Base-by-base conservation (phyloP, 2,797 vertebrate species). In the Eleutherodactylus coqui region DNA sequence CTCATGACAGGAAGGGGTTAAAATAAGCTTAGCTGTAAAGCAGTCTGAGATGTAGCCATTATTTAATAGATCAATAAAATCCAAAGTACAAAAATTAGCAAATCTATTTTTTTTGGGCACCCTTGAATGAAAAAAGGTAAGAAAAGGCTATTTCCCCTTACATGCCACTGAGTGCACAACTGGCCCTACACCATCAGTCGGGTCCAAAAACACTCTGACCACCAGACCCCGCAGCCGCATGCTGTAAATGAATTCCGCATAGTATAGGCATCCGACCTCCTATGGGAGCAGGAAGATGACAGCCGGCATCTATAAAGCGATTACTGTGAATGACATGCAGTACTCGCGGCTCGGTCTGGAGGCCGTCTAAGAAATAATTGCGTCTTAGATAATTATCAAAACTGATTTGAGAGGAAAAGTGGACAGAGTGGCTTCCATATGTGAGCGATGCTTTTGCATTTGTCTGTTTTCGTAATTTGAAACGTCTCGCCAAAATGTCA, bases 331-430 rank as follows among this genome's bases (percentile, higher is more conserved):
- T 45, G 24, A 38, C 70, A 73, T 41, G 70, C 41, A 45, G 41
- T 24, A 73, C 41, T 73, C 27, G 67, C 10, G 21, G 36, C 10
- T 24, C 27, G 24, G 70, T 4, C n/a, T 45, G 24, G 13, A n/a
- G 38, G 13, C n/a, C 27, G 41, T 43, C 41, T 14, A 45, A 45
- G 70, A n/a, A n/a, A 73, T 41, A 43, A 73, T 73, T 73, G 45
- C 70, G 70, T 73, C 70, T 14, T 45, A 16, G 24, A 73, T 45
- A 73, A 73, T 70, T 43, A 45, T 43, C 70, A 43, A n/a, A 73
- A 72, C 36, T 43, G 10, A 72, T 72, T n/a, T 72, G 19, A 72
- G 69, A 69, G 24, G 69, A 43, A 72, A 72, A 41, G 69, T 67
- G 62, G 62, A 34, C 29, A 34, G 4, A 34, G 62, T 38, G 69